phyloP scores from a whole-genome alignment of 2,888 invertebrate species.

The Drosophila meridionalis region DNA sequence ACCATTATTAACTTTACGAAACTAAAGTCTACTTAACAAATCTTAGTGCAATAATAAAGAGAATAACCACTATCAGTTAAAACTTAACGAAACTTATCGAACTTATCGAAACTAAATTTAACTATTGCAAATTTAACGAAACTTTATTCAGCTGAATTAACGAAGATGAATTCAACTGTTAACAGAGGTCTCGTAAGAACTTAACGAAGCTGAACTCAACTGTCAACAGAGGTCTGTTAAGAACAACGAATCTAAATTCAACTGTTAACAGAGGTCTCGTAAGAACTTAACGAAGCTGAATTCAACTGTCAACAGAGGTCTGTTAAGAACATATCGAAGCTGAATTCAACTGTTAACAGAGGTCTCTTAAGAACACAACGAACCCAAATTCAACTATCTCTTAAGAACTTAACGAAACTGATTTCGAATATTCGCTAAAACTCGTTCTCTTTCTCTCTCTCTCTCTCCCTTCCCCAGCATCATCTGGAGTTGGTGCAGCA shows the following conservation, averaged over 20 bases:
- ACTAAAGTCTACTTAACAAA: not conserved
- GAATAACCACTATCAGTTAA: too few relatives aligned
- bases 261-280: not conserved
- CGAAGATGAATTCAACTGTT: not conserved
- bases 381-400: not conserved
- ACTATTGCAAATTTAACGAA: not conserved
- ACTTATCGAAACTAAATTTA: not conserved
- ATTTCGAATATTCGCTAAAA: not conserved
- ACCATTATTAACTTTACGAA: not conserved
- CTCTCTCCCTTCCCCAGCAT: constrained; percentile 77
- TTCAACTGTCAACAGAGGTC: not conserved
- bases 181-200: not conserved
- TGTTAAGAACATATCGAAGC: not conserved
- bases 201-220: not conserved
- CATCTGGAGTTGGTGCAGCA: constrained; percentile 85
- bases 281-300: not conserved
- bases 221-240: not conserved
- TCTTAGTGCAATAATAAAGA: too few relatives aligned
- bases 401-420: not conserved
- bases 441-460: not conserved
- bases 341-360: not conserved
- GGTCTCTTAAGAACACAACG: not conserved
- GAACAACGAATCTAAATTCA: not conserved
- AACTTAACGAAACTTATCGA: not conserved
- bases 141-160: not conserved